These are phyloP conservation scores for Clostera curtula DNA, from an alignment of 2,888 invertebrate genomes.

Conservation along the genomic window DNA sequence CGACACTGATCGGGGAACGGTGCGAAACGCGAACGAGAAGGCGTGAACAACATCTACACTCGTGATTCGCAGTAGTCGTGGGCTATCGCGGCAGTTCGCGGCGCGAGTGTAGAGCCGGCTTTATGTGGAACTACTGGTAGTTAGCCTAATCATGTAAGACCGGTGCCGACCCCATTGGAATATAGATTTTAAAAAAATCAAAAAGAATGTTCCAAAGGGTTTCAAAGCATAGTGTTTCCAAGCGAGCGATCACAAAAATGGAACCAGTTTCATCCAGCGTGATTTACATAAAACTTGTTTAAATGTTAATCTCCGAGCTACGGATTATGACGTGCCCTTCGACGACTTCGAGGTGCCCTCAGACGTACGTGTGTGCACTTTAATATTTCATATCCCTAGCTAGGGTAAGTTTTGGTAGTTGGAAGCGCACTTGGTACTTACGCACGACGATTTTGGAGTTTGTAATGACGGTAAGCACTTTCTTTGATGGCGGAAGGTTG, in stretches of 20 bases:
- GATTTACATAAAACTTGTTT: conserved; percentile 73
- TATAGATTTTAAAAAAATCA: conserved; percentile 18
- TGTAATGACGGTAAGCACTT: conserved; percentile 7
- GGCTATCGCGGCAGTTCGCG: too few relatives aligned
- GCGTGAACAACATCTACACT: too few relatives aligned
- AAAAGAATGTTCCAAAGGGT: conserved; percentile 31
- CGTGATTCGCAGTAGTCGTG: too few relatives aligned
- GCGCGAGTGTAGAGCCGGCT: too few relatives aligned
- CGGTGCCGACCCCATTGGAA: too few relatives aligned
- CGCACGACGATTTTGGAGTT: conserved; percentile 12
- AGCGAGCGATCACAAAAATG: conserved; percentile 44
- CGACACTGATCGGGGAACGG: too few relatives aligned
- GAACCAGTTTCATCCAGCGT: conserved; percentile 39
- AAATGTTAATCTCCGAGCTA: conserved; percentile 65
- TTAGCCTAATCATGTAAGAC: too few relatives aligned
- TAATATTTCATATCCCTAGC: conserved; percentile 22
- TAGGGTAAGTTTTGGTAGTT: conserved; percentile 19
- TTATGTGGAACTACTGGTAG: too few relatives aligned
- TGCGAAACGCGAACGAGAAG: too few relatives aligned
- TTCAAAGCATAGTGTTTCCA: conserved; percentile 34
- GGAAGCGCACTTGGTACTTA: conserved; percentile 7
- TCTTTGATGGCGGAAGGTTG: conserved; percentile 9
- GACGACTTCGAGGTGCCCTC: conserved; percentile 18
- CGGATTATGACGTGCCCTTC: conserved; percentile 59
- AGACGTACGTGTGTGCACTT: conserved; percentile 15